phyloP scores from a whole-genome alignment of 1,140 invertebrate genomes.

The Asobara japonica region DNA sequence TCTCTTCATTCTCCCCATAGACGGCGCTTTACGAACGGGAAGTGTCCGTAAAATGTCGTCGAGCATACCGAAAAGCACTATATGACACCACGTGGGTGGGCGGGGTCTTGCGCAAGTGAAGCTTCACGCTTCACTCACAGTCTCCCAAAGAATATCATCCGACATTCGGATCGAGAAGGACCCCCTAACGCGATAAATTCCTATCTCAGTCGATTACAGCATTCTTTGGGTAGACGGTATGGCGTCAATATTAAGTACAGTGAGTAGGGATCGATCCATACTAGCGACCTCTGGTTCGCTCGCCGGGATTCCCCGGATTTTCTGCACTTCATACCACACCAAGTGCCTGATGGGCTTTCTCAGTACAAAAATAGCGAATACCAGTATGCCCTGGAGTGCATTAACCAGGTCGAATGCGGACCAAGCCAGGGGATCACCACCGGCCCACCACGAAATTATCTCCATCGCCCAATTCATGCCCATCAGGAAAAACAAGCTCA shows the following conservation, averaged over 20 bases:
- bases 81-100: no score
- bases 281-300: slow-evolving; percentile 48
- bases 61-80: no score
- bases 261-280: slow-evolving; percentile 52
- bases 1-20: no score
- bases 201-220: not conserved
- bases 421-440: slow-evolving; percentile 62
- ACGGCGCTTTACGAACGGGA: no score
- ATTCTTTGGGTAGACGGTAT: not conserved
- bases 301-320: slow-evolving; percentile 44
- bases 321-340: slow-evolving; percentile 57
- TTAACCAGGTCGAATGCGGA: slow-evolving; percentile 67
- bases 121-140: no score
- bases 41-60: no score
- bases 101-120: no score
- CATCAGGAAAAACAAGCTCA: slow-evolving; percentile 69
- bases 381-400: slow-evolving; percentile 64
- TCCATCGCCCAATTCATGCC: slow-evolving; percentile 70
- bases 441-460: slow-evolving; percentile 65
- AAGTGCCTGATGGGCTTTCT: slow-evolving; percentile 63
- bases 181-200: not conserved
- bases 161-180: not conserved
- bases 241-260: slow-evolving; percentile 46
- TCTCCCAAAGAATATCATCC: no score
- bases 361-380: slow-evolving; percentile 67